phyloP scores from a whole-genome alignment of 2,888 invertebrate species.

The Eumacrocentrus americanus region DNA sequence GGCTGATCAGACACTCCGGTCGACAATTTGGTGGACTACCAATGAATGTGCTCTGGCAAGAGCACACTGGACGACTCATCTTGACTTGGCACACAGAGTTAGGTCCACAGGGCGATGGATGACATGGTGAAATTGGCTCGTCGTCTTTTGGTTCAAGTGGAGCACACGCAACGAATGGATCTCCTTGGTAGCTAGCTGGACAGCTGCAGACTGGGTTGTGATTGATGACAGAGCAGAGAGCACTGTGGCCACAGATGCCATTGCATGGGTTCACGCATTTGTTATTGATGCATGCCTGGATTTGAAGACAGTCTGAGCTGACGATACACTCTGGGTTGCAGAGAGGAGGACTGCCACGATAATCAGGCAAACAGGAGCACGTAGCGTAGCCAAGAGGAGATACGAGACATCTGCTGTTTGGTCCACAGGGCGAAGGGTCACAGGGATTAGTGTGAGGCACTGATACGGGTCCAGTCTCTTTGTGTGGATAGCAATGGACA shows the following conservation, averaged over 20 bases:
- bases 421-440: constrained; percentile 71
- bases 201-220: constrained; percentile 88
- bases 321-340: constrained; percentile 86
- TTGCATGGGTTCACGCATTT: constrained; percentile 84
- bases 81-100: constrained; percentile 84
- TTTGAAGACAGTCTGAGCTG: constrained; percentile 81
- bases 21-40: constrained; percentile 82
- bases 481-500: constrained; percentile 68
- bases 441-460: constrained; percentile 65
- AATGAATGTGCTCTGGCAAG: constrained; percentile 78
- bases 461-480: constrained; percentile 41
- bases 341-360: constrained; percentile 79
- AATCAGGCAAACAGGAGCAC: constrained; percentile 80
- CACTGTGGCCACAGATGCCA: constrained; percentile 79
- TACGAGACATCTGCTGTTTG: constrained; percentile 83
- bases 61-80: constrained; percentile 79
- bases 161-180: constrained; percentile 78
- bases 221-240: constrained; percentile 79
- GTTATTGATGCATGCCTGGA: constrained; percentile 78
- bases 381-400: constrained; percentile 44
- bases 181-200: constrained; percentile 75
- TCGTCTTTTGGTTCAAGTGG: constrained; percentile 20
- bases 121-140: constrained; percentile 58
- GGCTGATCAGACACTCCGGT: constrained; percentile 83
- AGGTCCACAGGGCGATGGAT: constrained; percentile 71